These are phyloP conservation scores for Drosophila leontia DNA, from an alignment of 1,140 invertebrate genomes.

Conservation along the genomic window DNA sequence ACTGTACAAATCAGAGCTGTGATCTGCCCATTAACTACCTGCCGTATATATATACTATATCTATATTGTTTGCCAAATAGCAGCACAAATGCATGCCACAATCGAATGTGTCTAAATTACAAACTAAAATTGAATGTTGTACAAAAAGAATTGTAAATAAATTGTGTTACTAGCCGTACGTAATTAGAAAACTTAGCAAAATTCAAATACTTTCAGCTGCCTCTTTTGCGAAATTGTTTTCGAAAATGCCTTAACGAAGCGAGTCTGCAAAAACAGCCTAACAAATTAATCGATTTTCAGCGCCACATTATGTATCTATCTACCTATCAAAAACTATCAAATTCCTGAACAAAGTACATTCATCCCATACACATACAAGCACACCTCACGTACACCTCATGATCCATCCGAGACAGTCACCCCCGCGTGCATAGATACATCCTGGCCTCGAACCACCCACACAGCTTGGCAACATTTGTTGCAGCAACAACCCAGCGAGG, in stretches of 20 bases:
- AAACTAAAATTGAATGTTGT: slow-evolving; percentile 72
- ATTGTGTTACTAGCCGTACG: slow-evolving; percentile 55
- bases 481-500: slow-evolving; percentile 49
- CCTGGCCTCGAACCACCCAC: slow-evolving; percentile 56
- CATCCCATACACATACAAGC: slow-evolving; percentile 32
- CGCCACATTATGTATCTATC: slow-evolving; percentile 20
- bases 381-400: slow-evolving; percentile 49
- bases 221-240: slow-evolving; percentile 48
- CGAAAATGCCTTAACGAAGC: slow-evolving; percentile 37
- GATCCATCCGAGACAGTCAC: slow-evolving; percentile 62
- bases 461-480: slow-evolving; percentile 59
- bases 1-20: slow-evolving; percentile 57
- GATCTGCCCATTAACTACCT: slow-evolving; percentile 44
- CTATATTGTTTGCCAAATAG: slow-evolving; percentile 73
- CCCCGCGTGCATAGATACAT: slow-evolving; percentile 32
- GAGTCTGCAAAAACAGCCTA: slow-evolving; percentile 70
- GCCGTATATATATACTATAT: slow-evolving; percentile 31
- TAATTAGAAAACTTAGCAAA: slow-evolving; percentile 56
- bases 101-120: slow-evolving; percentile 52
- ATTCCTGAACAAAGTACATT: slow-evolving; percentile 13
- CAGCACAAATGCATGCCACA: slow-evolving; percentile 65
- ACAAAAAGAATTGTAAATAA: slow-evolving; percentile 56
- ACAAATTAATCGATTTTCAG: slow-evolving; percentile 70
- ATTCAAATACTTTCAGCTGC: slow-evolving; percentile 55
- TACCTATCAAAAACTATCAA: slow-evolving; percentile 4